Conservation (phyloP, 2,888 invertebrate species). For the Drosophila diplacantha region DNA sequence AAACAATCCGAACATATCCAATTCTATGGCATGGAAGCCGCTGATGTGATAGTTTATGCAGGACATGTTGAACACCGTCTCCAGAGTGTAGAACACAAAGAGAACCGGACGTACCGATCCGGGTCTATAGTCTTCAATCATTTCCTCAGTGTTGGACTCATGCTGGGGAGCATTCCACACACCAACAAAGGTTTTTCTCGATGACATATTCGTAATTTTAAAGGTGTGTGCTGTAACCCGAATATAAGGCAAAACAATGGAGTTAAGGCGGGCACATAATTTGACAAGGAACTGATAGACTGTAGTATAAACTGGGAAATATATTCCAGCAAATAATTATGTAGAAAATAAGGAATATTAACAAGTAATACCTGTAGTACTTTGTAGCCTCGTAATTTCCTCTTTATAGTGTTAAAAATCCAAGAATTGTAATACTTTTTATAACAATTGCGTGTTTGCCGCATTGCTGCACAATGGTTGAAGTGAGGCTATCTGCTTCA, state of each 20-base stretch:
- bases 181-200: neutral
- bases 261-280: neutral
- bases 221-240: neutral
- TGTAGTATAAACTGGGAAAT: neutral
- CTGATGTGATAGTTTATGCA: constrained; percentile 44
- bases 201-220: neutral
- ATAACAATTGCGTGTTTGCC: constrained; percentile 24
- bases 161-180: no score
- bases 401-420: neutral
- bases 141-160: no score
- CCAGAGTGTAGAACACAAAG: constrained; percentile 45
- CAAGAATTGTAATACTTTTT: neutral
- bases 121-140: neutral
- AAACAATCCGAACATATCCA: constrained; percentile 1
- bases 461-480: constrained; percentile 24
- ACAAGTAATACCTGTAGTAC: no score
- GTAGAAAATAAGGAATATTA: neutral
- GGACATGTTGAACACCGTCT: constrained; percentile 38
- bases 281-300: neutral
- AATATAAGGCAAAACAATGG: neutral
- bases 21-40: constrained; percentile 30
- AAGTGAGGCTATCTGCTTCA: constrained; percentile 59
- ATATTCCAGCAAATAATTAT: neutral
- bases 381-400: neutral
- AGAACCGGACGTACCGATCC: constrained; percentile 34